Evolutionary conservation across 2,888 invertebrate genomes (phyloP).

Genomic region (Rosalia funebris): DNA sequence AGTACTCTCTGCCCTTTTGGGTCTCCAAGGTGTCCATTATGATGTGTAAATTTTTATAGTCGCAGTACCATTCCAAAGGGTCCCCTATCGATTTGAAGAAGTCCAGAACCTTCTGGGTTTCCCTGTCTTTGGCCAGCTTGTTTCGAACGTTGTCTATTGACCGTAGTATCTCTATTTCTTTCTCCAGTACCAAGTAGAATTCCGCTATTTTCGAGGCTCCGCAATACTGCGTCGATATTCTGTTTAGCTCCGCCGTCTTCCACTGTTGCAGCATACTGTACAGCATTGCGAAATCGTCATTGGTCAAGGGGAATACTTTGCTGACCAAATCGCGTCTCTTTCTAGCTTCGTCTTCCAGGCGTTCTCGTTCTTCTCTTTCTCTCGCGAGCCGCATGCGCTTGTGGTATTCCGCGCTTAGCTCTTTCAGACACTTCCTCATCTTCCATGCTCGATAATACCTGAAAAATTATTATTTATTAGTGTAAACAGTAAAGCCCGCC

Average conservation of each 20-base stretch:
- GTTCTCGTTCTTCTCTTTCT: constrained; percentile 64
- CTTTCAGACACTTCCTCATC: constrained; percentile 66
- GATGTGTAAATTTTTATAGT: constrained; percentile 71
- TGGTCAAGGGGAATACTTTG: constrained; percentile 76
- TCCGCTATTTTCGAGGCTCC: constrained; percentile 78
- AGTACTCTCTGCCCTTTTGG: constrained; percentile 80
- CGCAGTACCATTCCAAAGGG: constrained; percentile 69
- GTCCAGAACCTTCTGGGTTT: constrained; percentile 69
- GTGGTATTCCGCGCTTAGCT: constrained; percentile 66
- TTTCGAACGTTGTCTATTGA: constrained; percentile 76
- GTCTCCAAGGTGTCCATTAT: constrained; percentile 85
- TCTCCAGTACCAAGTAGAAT: constrained; percentile 75
- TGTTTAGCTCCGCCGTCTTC: constrained; percentile 72
- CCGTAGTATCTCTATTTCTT: constrained; percentile 76
- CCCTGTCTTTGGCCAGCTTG: constrained; percentile 70
- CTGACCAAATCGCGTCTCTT: constrained; percentile 70
- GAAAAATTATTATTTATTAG: constrained; percentile 9
- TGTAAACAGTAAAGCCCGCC: no score
- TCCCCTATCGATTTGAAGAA: constrained; percentile 72
- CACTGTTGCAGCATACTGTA: constrained; percentile 76
- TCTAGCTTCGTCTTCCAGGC: constrained; percentile 67
- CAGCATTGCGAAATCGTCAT: constrained; percentile 79
- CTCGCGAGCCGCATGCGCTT: constrained; percentile 67
- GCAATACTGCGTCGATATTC: constrained; percentile 72
- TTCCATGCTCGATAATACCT: constrained; percentile 70